A percentile compares a stretch with the other conserved stretches of the same genome.
Conservation (phyloP, 2,888 invertebrate species). For the Nycteola revayana region DNA sequence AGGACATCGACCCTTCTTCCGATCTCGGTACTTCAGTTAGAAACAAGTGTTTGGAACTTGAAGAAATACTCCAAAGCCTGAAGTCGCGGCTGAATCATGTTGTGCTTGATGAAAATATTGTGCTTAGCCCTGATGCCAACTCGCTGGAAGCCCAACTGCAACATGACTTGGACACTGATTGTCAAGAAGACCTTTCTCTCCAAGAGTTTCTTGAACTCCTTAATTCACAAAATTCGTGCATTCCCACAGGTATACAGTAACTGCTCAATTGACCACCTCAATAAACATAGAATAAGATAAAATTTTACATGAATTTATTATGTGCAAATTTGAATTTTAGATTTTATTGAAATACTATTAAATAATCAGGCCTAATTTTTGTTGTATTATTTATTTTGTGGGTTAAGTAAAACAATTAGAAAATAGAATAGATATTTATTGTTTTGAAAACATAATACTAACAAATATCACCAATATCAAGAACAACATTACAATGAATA, state of each 20-base stretch:
- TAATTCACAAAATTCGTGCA: slow-evolving; percentile 72
- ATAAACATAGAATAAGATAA: slow-evolving; percentile 42
- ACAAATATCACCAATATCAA: no score
- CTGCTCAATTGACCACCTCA: slow-evolving; percentile 23
- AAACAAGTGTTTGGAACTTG: slow-evolving; percentile 75
- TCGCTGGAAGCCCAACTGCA: slow-evolving; percentile 75
- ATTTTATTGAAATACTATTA: slow-evolving; percentile 56
- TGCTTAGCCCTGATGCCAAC: slow-evolving; percentile 74
- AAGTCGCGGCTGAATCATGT: slow-evolving; percentile 77
- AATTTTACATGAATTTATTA: slow-evolving; percentile 67
- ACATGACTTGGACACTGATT: slow-evolving; percentile 77
- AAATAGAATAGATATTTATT: no score
- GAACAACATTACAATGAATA: no score
- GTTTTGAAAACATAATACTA: no score
- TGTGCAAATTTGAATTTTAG: slow-evolving; percentile 67
- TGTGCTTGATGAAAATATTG: slow-evolving; percentile 74
- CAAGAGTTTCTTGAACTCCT: slow-evolving; percentile 76
- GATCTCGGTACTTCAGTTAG: slow-evolving; percentile 75
- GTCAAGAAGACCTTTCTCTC: slow-evolving; percentile 75
- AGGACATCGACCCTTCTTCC: slow-evolving; percentile 75
- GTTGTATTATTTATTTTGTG: slow-evolving; percentile 26
- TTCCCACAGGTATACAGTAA: slow-evolving; percentile 65
- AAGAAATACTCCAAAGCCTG: slow-evolving; percentile 75
- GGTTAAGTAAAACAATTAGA: neutral
- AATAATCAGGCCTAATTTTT: slow-evolving; percentile 43